Conservation (phyloP, 2,797 vertebrate species). For the Sebastes baramenuke region DNA sequence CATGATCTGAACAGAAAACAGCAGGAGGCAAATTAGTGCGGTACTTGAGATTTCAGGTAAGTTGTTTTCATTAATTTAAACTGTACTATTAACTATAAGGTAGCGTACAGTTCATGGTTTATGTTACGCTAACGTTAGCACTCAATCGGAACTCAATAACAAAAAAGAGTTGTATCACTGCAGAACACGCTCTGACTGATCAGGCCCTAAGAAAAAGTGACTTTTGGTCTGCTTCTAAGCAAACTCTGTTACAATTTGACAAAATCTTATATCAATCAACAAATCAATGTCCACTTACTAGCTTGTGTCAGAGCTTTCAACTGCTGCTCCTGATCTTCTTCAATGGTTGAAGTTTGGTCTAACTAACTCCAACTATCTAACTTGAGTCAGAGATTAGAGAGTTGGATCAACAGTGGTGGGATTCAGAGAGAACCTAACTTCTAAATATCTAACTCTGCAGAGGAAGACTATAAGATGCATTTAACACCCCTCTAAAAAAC, state of each 20-base stretch:
- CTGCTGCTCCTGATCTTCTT: background rate
- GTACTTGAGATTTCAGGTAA: too few species aligned
- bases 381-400: background rate
- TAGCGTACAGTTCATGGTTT: background rate
- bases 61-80: too few species aligned
- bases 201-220: background rate
- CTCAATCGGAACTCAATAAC: background rate
- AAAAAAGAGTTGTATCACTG: accelerated
- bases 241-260: background rate
- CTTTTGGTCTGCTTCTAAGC: background rate
- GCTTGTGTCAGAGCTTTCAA: background rate
- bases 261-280: background rate
- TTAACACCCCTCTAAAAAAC: background rate
- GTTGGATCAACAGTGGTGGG: background rate
- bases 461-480: background rate
- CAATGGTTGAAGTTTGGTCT: background rate
- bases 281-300: background rate
- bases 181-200: background rate
- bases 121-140: background rate
- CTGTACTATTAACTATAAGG: background rate
- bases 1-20: too few species aligned
- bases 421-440: background rate
- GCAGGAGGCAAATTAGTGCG: too few species aligned
- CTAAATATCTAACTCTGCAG: background rate
- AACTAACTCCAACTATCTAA: background rate